Evolutionary conservation across 23 tunicate species (phyloP), one percentile per base, ranked within the genome.

Genomic region (Trididemnum miniatum): DNA sequence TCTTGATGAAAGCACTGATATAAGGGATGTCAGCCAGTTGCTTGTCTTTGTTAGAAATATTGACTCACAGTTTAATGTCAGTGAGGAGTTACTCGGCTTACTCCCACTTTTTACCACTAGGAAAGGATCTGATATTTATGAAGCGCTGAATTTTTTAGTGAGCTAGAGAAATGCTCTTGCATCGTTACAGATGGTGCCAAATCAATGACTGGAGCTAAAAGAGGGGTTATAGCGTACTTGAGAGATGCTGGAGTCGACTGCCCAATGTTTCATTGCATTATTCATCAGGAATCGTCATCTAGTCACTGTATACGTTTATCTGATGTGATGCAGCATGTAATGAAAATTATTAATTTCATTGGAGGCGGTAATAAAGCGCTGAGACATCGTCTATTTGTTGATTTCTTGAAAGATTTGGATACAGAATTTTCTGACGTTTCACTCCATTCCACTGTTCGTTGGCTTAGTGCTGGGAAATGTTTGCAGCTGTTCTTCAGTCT

Each of bases 231-330:
- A 1, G 89, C 83, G 0, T 66, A 65, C 50, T 67, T 85, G n/a
- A 86, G 54, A 71, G 51, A 36, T n/a, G 35, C 71, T 80, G 91
- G 85, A 35, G 51, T 86, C 1, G 36, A 86, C 63, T 86, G 91
- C 65, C 35, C 60, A 35, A 84, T 74, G 20, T 60, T 87, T 32
- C 85, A 87, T 59, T 87, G 85, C 67, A 81, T 87, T 20, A 71
- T 88, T 57, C 87, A 88, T 79, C 93, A 88, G 78, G 93, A 88
- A 82, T 86, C 92, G 22, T 77, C 82, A 63, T 88, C 87, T 49
- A 65, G 86, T 18, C 80, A 85, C 79, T 32, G 34, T 12, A 26
- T 85, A 39, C 26, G 79, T 80, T 71, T 77, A 74, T 80, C 22
- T 34, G 72, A 87, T 44, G 86, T 87, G 51, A 87, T 87, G 80